Percentiles rank a stretch among this genome's conserved stretches.
phyloP scores from a whole-genome alignment of 2,113 vertebrate genomes.

The Tringa solitaria region DNA sequence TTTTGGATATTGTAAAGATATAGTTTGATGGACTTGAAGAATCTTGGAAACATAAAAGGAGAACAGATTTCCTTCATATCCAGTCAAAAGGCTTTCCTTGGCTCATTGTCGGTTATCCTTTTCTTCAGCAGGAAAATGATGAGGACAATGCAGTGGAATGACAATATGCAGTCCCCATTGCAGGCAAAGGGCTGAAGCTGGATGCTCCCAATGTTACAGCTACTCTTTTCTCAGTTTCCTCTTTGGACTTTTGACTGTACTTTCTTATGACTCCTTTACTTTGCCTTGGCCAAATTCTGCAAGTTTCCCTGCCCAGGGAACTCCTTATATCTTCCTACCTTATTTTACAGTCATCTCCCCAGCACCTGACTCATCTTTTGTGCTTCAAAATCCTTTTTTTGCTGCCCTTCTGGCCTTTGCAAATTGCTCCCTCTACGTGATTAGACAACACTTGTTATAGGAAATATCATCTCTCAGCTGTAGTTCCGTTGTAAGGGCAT shows the following conservation, averaged over 20 bases:
- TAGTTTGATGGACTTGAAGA: background rate
- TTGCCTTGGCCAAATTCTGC: background rate
- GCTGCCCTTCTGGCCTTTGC: background rate
- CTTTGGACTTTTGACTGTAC: background rate
- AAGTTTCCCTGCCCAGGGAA: background rate
- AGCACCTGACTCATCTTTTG: background rate
- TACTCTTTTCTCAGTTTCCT: background rate
- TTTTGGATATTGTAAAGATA: background rate
- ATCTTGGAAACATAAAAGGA: background rate
- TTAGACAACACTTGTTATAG: background rate
- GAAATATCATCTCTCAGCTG: background rate
- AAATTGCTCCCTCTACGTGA: background rate
- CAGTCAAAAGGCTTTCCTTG: background rate
- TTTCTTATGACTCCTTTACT: background rate
- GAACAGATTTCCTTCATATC: background rate
- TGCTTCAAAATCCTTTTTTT: background rate
- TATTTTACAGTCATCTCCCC: background rate
- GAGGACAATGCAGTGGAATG: background rate
- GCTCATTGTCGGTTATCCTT: background rate
- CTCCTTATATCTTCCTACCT: background rate
- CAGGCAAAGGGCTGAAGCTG: background rate
- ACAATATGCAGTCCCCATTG: background rate
- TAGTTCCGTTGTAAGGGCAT: background rate
- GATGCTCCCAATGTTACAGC: background rate
- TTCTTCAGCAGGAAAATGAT: background rate